Evolutionary conservation across 2,797 vertebrate species (phyloP).

Genomic region (Bovichtus diacanthus): DNA sequence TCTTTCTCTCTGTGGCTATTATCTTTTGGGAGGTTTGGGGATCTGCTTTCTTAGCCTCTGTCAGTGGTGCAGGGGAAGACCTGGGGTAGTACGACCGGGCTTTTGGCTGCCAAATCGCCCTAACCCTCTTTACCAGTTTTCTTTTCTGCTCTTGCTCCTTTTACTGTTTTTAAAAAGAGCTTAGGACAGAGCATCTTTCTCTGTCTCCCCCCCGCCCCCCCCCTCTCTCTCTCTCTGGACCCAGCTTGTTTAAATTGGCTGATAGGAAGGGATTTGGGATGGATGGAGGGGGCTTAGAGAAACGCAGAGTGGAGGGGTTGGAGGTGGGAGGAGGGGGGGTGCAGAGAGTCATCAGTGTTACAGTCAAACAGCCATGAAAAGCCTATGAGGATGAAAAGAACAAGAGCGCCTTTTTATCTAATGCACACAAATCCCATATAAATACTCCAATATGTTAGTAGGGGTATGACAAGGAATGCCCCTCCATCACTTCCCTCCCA

Average conservation of each 20-base stretch:
- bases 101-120: slow-evolving; percentile 88
- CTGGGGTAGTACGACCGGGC: slow-evolving; percentile 75
- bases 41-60: slow-evolving; percentile 85
- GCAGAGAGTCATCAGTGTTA: slow-evolving; percentile 85
- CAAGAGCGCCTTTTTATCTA: slow-evolving; percentile 86
- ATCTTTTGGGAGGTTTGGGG: slow-evolving; percentile 84
- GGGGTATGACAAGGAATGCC: slow-evolving; percentile 77
- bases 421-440: slow-evolving; percentile 89
- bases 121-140: slow-evolving; percentile 81
- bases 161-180: slow-evolving; percentile 85
- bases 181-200: slow-evolving; percentile 84
- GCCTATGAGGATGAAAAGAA: slow-evolving; percentile 87
- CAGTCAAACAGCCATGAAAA: slow-evolving; percentile 88
- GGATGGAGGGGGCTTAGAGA: slow-evolving; percentile 86
- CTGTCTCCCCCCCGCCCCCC: slow-evolving; percentile 27
- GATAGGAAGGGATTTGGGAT: slow-evolving; percentile 86
- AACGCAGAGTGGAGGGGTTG: slow-evolving; percentile 75
- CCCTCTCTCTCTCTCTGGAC: slow-evolving; percentile 78
- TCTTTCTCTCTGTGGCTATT: slow-evolving; percentile 78
- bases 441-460: slow-evolving; percentile 84
- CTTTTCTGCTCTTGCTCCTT: slow-evolving; percentile 59
- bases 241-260: slow-evolving; percentile 87
- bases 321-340: slow-evolving; percentile 66
- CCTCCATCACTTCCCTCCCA: slow-evolving; percentile 36
- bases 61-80: slow-evolving; percentile 76